A percentile compares a stretch with the other conserved stretches of the same genome.
These are phyloP conservation scores for Carlito syrichta DNA, from an alignment of 2,113 vertebrate species.

Conservation along the genomic window DNA sequence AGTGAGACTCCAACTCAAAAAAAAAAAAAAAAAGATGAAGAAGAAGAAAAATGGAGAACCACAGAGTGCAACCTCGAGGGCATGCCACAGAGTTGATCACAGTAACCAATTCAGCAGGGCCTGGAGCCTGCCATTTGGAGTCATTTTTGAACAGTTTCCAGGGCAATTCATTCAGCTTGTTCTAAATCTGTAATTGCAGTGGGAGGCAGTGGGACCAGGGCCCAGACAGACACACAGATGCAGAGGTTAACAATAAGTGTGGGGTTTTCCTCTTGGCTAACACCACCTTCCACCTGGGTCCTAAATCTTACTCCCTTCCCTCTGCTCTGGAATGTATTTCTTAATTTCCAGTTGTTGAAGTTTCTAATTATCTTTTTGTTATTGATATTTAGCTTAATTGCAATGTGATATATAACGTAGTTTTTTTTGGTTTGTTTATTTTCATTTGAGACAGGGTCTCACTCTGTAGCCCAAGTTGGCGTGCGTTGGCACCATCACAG, in stretches of 20 bases:
- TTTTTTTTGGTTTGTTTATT: no score
- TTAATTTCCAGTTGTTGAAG: neutral
- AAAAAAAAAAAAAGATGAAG: no score
- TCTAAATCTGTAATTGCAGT: neutral
- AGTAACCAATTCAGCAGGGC: neutral
- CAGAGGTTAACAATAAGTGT: neutral
- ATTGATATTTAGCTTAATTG: neutral
- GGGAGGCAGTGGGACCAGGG: accelerated
- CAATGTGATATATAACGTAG: no score
- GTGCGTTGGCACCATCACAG: no score
- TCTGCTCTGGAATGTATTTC: neutral
- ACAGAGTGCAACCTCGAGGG: neutral
- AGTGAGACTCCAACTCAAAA: no score
- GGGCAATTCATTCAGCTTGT: neutral
- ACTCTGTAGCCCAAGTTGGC: no score
- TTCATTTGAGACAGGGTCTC: no score
- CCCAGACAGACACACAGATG: neutral
- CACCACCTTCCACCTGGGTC: neutral
- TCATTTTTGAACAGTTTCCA: neutral
- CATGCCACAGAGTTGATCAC: neutral
- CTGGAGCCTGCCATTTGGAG: neutral
- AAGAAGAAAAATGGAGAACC: neutral
- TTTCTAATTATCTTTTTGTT: neutral
- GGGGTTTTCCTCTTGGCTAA: neutral
- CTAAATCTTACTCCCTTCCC: neutral